phyloP scores from a whole-genome alignment of 2,888 invertebrate genomes.

The Lasius platythorax region DNA sequence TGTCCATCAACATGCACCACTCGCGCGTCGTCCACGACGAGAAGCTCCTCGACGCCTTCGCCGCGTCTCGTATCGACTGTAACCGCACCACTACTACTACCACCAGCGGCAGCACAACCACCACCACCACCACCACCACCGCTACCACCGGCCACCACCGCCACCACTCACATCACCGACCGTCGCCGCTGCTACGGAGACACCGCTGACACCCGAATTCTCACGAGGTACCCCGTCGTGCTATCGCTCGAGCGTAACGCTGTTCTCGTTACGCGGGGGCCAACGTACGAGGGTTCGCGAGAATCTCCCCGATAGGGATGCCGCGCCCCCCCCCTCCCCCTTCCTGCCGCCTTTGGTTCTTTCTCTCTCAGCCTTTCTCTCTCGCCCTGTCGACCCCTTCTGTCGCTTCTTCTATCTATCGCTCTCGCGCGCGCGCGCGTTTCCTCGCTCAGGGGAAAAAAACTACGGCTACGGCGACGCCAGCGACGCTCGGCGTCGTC shows the following conservation, averaged over 20 bases:
- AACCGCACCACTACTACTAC: conserved; percentile 52
- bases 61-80: conserved; percentile 55
- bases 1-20: conserved; percentile 63
- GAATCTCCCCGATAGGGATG: conserved; percentile 15
- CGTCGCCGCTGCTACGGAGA: conserved; percentile 49
- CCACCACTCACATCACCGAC: conserved; percentile 53
- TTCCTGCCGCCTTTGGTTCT: conserved; percentile 24
- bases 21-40: conserved; percentile 45
- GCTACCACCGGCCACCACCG: conserved; percentile 38
- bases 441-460: conserved; percentile 53
- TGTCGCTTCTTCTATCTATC: conserved; percentile 43
- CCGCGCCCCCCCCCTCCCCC: not conserved
- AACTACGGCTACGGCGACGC: conserved; percentile 65
- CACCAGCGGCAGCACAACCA: conserved; percentile 38
- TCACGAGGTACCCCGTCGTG: conserved; percentile 49
- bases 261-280: conserved; percentile 40
- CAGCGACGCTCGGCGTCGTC: conserved; percentile 61
- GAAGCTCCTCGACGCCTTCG: conserved; percentile 44
- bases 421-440: conserved; percentile 27
- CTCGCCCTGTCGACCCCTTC: not conserved
- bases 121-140: conserved; percentile 29
- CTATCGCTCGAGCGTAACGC: conserved; percentile 47
- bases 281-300: conserved; percentile 45
- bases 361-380: conserved; percentile 8
- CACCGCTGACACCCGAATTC: conserved; percentile 53